These are phyloP conservation scores for Ceuthmochares aereus DNA, from an alignment of 2,113 vertebrate species.

Conservation along the genomic window DNA sequence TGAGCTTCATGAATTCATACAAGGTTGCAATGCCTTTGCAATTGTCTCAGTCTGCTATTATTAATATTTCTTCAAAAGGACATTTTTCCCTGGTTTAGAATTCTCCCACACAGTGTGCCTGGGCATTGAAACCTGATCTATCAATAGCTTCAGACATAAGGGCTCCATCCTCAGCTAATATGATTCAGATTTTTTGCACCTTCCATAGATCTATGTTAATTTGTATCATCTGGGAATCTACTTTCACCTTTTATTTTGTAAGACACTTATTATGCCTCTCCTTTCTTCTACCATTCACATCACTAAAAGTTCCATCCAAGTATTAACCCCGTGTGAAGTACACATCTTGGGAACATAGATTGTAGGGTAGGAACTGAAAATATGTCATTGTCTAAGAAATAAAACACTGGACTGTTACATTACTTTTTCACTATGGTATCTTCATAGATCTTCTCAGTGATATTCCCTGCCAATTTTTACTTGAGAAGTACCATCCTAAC, in stretches of 20 bases:
- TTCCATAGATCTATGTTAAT: not conserved
- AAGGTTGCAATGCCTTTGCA: not conserved
- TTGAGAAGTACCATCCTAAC: not conserved
- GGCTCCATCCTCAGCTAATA: not conserved
- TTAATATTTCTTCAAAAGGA: not conserved
- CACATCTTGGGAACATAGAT: not conserved
- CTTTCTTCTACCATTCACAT: not conserved
- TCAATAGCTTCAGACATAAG: not conserved
- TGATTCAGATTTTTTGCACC: not conserved
- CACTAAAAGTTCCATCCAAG: not conserved
- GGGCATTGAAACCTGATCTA: not conserved
- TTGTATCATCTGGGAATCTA: not conserved
- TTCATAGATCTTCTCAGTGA: not conserved
- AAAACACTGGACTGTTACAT: not conserved
- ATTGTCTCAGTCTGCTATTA: not conserved
- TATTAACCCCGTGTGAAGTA: not conserved
- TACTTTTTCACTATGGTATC: not conserved
- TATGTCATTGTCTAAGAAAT: not conserved
- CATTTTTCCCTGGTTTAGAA: not conserved
- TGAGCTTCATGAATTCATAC: not conserved
- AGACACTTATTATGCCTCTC: not conserved
- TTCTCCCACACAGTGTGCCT: not conserved
- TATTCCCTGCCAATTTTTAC: not conserved
- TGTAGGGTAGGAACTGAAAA: not conserved
- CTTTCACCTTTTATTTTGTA: not conserved